Base-by-base conservation (phyloP, 2,888 invertebrate species). In the Buathra laborator region DNA sequence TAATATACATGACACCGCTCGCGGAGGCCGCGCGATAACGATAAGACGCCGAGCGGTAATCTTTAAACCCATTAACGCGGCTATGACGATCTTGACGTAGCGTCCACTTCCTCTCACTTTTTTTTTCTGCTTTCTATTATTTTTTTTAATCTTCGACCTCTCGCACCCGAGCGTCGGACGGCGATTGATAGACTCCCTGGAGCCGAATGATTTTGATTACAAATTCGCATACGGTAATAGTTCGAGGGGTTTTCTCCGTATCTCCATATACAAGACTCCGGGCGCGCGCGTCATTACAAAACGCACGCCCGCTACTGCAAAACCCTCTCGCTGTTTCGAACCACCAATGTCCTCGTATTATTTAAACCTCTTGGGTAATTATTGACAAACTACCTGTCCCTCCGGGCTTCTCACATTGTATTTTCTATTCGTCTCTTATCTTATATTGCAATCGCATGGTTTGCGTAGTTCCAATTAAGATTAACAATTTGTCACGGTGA, bases 401-500 rank as follows among this genome's bases (percentile, higher is more conserved):
- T 82, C 71, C 46, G 82, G 85, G 79, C 51, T 51, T 29, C 29
- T 19, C 44, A 76, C 51, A 79, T 81, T 79, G 84, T 79, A 81
- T 68, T 77, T 46, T 62, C 32, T 7, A 12, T 48, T 51, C 67
- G 75, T 44, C 59, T 48, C 43, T 62, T 76, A 84, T 85, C 85
- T 79, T 5, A 79, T 79, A 85, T 85, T 85, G 71, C 82, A 70
- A 85, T 85, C 85, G 78, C 53, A 59, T 9, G 67, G 81, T 71
- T 32, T 75, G 66, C 74, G 78, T 79, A 79, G 71, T 43, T 62
- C 66, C 82, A 85, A 85, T 85, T 85, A 85, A 82, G 82, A 82
- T 82, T 85, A 82, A 85, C 85, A 85, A 85, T 85, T 85, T 85
- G 85, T 82, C 85, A 85, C 85, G 85, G 85, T 85, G 56, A 64